Evolutionary conservation across 2,113 vertebrate species (phyloP), one percentile per base, ranked within the genome.

Genomic region (Porphyrio hochstetteri): DNA sequence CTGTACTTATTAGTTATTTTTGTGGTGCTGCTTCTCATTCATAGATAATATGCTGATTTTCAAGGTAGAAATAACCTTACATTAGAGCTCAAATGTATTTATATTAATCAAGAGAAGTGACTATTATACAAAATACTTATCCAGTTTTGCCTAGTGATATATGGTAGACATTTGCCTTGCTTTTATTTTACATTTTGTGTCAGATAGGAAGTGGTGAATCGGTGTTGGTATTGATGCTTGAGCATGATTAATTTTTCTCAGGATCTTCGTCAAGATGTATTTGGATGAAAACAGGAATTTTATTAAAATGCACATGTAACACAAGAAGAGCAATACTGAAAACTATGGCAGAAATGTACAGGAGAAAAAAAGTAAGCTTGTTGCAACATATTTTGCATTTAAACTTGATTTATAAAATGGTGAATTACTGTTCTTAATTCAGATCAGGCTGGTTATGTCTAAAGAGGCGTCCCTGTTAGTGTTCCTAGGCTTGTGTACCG

Each of bases 231-330:
- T n/a, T 64, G 28, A 59, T 65, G 15, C 44, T 80, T 36, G 13
- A 36, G 27, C 48, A 25, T 16, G 48, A 85, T 76, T 72, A 7
- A 55, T 77, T 88, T 85, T 82, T 70, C 70, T 87, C 35, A 72
- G 17, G 5, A 46, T 63, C 53, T 75, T 84, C 1, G 0, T 64
- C 35, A 79, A 87, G 21, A 55, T 55, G 23, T 48, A 33, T 53
- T 92, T 86, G 40, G n/a, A 87, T 64, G 33, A 82, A 92, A 93
- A 74, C 33, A 33, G 38, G 36, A 57, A 40, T 61, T 76, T 68
- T 61, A 40, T 77, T 46, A 44, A 86, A 93, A 63, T 18, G 7
- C 24, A 38, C 24, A 65, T 83, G 38, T 71, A 71, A 17, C 31
- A 24, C 55, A 53, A 38, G 94, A 88, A 55, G n/a, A 65, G 23